Base-by-base conservation (phyloP, 1,140 invertebrate species). In the Drosophila leontia region DNA sequence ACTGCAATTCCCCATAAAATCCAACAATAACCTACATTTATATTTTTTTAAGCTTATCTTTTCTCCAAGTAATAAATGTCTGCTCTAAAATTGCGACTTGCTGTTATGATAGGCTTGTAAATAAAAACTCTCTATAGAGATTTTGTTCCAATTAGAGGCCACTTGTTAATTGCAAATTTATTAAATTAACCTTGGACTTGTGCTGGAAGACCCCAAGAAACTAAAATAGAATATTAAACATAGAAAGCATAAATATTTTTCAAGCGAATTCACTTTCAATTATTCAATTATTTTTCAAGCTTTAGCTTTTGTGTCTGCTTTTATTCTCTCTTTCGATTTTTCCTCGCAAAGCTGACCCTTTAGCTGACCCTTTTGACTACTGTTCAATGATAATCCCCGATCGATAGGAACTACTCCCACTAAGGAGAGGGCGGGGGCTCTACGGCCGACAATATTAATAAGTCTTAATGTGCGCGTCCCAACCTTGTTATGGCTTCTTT, bases 401-500 rank as follows among this genome's bases (percentile, higher is more conserved):
- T 76, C 72, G 62, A 76, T 53, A 19, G 74, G 39, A 41, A 69
- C 64, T 72, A 61, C 67, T 58, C 47, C 32, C 35, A 23, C 57
- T 39, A 23, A 1, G 17, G 17, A 34, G 39, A 19, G 19, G 29
- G 0, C n/a, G n/a, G n/a, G n/a, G n/a, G n/a, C n/a, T n/a, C n/a
- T n/a, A n/a, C n/a, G 26, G 19, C 34, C n/a, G 63, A 69, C 50
- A 84, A 80, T 79, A 70, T 78, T 86, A 78, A 85, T 86, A 82
- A 78, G 82, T 82, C 74, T 86, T 63, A 68, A 78, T 77, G 75
- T 77, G 74, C 56, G 56, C 55, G 44, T 39, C 64, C 51, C 74
- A 77, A 60, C 63, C 63, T 77, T 55, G 51, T 57, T 79, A 71
- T 71, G 83, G 50, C 80, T 87, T 87, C 83, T 85, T 87, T 87